These are phyloP conservation scores for Brachypteracias leptosomus DNA, from an alignment of 2,113 vertebrate genomes.

Conservation along the genomic window DNA sequence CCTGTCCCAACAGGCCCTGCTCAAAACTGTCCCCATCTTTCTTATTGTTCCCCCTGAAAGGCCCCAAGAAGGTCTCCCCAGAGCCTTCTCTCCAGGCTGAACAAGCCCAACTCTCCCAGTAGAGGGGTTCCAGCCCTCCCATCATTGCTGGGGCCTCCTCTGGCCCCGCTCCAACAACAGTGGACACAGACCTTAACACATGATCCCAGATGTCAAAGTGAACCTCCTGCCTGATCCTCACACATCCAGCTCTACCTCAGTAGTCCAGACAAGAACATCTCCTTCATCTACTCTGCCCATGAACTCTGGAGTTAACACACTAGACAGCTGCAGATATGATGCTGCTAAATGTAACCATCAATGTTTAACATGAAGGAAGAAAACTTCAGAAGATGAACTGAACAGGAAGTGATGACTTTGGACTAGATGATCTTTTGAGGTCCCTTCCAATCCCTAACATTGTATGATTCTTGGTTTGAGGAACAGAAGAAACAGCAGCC, in stretches of 20 bases:
- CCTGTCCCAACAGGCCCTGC: too few relatives aligned
- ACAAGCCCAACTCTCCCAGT: not conserved
- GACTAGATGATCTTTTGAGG: too few relatives aligned
- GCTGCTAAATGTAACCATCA: not conserved
- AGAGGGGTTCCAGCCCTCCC: not conserved
- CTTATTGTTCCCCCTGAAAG: too few relatives aligned
- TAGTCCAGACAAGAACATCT: not conserved
- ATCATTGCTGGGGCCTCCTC: not conserved
- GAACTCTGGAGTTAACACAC: not conserved
- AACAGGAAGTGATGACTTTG: not conserved
- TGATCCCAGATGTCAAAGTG: not conserved
- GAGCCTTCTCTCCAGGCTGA: too few relatives aligned
- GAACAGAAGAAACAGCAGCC: not conserved
- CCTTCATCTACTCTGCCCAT: not conserved
- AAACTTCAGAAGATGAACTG: not conserved
- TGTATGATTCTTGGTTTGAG: not conserved
- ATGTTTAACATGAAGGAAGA: not conserved
- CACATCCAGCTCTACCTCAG: not conserved
- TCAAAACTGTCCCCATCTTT: too few relatives aligned
- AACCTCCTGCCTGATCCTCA: not conserved
- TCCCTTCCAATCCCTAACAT: too few relatives aligned
- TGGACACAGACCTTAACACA: rapidly evolving
- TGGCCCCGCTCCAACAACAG: not conserved
- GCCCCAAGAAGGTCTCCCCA: too few relatives aligned
- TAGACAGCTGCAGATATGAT: not conserved